These are phyloP conservation scores for Girardia tigrina DNA, from an alignment of 2,888 invertebrate species.

Conservation along the genomic window DNA sequence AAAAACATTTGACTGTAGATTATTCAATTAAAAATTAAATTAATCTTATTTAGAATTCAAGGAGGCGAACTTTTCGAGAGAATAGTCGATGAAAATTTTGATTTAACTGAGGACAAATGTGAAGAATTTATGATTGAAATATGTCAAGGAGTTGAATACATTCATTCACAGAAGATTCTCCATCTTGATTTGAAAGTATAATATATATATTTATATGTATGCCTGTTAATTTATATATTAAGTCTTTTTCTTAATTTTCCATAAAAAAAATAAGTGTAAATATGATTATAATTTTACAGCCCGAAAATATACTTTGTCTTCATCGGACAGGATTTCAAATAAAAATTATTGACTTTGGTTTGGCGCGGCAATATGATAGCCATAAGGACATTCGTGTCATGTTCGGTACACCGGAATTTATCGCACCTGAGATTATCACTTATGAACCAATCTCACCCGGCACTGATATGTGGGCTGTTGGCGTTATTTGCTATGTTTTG, in stretches of 20 bases:
- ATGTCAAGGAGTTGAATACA: slow-evolving; percentile 90
- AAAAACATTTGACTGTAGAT: neutral
- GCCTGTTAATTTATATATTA: neutral
- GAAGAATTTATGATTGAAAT: slow-evolving; percentile 92
- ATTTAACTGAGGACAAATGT: slow-evolving; percentile 85
- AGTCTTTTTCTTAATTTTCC: neutral
- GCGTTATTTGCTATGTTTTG: slow-evolving; percentile 93
- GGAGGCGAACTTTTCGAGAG: slow-evolving; percentile 96
- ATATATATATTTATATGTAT: too few relatives aligned
- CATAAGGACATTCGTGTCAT: slow-evolving; percentile 72
- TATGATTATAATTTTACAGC: slow-evolving; percentile 55
- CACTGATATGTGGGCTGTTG: slow-evolving; percentile 97
- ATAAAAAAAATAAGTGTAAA: neutral
- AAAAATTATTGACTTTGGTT: slow-evolving; percentile 93
- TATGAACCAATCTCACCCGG: slow-evolving; percentile 87
- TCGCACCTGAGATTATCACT: slow-evolving; percentile 94
- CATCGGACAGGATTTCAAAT: slow-evolving; percentile 90
- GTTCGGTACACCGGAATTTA: slow-evolving; percentile 95
- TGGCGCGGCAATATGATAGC: slow-evolving; percentile 79
- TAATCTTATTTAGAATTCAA: slow-evolving; percentile 76
- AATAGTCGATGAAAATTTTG: slow-evolving; percentile 92
- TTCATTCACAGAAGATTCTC: slow-evolving; percentile 81
- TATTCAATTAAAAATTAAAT: neutral
- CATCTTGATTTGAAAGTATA: slow-evolving; percentile 89
- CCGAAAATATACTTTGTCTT: slow-evolving; percentile 90